phyloP scores from a whole-genome alignment of 1,140 invertebrate genomes.

The Eurosta solidaginis region DNA sequence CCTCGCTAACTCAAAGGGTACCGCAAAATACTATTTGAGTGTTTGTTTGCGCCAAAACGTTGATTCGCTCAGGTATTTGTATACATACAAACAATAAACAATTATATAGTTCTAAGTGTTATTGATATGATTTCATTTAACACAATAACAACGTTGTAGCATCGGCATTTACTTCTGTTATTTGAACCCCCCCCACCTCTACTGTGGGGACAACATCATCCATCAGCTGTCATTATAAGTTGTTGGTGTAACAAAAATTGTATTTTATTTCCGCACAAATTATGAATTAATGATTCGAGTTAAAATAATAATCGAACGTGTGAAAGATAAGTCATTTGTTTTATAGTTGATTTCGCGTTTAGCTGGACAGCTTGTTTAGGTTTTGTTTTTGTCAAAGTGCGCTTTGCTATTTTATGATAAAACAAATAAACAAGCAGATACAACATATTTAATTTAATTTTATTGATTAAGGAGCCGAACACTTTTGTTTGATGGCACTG shows the following conservation, averaged over 20 bases:
- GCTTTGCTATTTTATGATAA: background rate
- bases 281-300: background rate
- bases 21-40: background rate
- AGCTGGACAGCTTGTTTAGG: background rate
- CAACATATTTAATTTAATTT: too few relatives aligned
- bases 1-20: background rate
- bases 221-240: background rate
- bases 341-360: background rate
- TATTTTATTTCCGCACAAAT: slow-evolving; percentile 19
- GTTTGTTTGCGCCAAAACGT: too few relatives aligned
- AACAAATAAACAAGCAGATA: background rate
- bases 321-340: background rate
- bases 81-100: too few relatives aligned
- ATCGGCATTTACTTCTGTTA: background rate
- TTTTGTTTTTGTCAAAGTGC: background rate
- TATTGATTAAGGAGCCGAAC: too few relatives aligned
- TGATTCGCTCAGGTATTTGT: too few relatives aligned
- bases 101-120: background rate
- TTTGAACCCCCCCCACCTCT: background rate
- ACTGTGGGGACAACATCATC: background rate
- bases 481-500: too few relatives aligned
- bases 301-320: background rate
- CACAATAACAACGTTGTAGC: background rate
- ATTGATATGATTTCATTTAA: background rate
- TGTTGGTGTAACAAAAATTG: background rate